Base-by-base conservation (phyloP, 2,113 vertebrate genomes). In the Zosterops pallidus region DNA sequence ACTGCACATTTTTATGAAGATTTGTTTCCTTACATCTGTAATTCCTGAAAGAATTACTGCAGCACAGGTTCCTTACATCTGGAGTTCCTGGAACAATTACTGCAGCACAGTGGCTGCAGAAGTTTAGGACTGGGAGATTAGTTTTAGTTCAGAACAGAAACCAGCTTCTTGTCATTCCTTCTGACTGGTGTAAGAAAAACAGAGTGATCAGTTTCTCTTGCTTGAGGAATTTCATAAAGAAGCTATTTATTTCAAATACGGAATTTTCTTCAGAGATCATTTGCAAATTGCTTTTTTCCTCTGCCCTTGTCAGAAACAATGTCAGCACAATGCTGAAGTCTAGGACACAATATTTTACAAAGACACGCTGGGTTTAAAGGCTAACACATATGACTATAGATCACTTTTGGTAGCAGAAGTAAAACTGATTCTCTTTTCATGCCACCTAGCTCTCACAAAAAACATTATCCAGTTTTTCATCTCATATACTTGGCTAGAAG, bases 371-470 rank as follows among this genome's bases (percentile, higher is more conserved):
- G 28, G 19, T 76, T 95, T 94, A 86, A 83, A 94, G 46, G 68
- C 47, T 67, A 86, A 93, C 44, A 78, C 39, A 76, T 94, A 63
- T 31, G 31, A 91, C 92, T 93, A 84, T 55, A 86, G 70, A 90
- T 91, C 72, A 83, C 75, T 81, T 81, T 53, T 63, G 12, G 50
- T 70, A 72, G 67, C 80, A 72, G 72, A 95, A 92, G 41, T 80
- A 94, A 96, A 50, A 84, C 19, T 90, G 49, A 95, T 91, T 92
- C 90, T 90, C 52, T 80, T 93, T 95, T 95, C 53, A 70, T 75
- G 65, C 47, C 76, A 69, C 67, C 62, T 76, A 69, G 75, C 46
- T 92, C 70, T 84, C 20, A 64, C 28, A 88, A 71, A 92, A 68
- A 22, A 53, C 57, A 84, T 96, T 94, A 93, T 62, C 49, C 64